Base-by-base conservation (phyloP, 2,797 vertebrate genomes). In the Amphiprion clarkii region DNA sequence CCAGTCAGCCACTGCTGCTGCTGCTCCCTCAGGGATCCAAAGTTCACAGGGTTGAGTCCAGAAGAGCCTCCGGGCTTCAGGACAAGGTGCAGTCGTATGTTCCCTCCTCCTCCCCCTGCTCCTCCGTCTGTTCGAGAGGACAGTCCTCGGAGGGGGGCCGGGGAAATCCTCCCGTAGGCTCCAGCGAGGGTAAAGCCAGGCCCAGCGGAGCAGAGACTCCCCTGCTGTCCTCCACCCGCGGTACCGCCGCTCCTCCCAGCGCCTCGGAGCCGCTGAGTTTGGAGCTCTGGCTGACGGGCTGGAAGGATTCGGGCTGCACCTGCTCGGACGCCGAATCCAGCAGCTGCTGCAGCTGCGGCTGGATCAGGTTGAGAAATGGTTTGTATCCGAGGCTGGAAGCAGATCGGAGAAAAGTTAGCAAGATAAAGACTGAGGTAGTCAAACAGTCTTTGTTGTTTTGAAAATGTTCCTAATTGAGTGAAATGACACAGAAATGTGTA, bases 351-450 rank as follows among this genome's bases (percentile, higher is more conserved):
- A 99, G 95, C 81, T 98, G 97, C 14, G 98, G 97, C 83, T 96
- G 96, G 89, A 99, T 96, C 91, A 97, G 88, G 88, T 93, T 96
- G 83, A 99, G 93, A 90, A 99, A 99, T 65, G 98, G 97, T 95
- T 98, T 99, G 91, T 99, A 99, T 79, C 98, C 98, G 85, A 96
- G 95, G 90, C 98, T 99, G 93, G 31, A 52, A 48, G 57, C 25
- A 23, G 14, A 60, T 0, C 42, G 56, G 14, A 17, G 14, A 16
- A 53, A 44, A 46, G 23, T 25, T 23, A 52, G 21, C 19, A 10
- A 21, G 48, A 21, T 6, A n/a, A n/a, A 49, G 48, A 51, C 48
- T 10, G n/a, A 39, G 10, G 36, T 11, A 10, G 36, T 11, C 36
- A 39, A 3, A 39, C 11, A 39, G 40, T 12, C 4, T 42, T 42